A percentile compares a stretch with the other conserved stretches of the same genome.
These are phyloP conservation scores for Percina caprodes DNA, from an alignment of 2,113 vertebrate genomes.

Conservation along the genomic window DNA sequence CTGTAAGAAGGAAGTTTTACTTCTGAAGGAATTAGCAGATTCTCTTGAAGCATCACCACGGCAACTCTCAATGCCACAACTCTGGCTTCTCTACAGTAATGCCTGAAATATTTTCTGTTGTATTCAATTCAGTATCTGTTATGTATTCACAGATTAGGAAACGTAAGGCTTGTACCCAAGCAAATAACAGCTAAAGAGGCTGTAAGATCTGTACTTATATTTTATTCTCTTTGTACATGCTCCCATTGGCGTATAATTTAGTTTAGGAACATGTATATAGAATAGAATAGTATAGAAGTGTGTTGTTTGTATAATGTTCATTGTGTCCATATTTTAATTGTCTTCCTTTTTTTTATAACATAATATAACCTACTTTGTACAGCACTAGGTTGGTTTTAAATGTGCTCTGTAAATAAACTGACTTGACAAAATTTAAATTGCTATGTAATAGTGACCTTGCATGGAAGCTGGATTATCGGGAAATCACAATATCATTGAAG, in stretches of 20 bases:
- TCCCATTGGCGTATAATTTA: too few species aligned
- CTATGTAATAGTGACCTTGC: neutral
- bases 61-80: neutral
- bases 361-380: too few species aligned
- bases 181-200: neutral
- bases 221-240: too few species aligned
- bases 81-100: conserved; percentile 26
- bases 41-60: conserved; percentile 50
- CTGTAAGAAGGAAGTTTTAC: neutral
- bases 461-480: too few species aligned
- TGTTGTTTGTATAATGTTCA: too few species aligned
- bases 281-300: too few species aligned
- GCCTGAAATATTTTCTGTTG: conserved; percentile 35
- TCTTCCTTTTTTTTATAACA: too few species aligned
- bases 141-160: neutral
- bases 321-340: too few species aligned
- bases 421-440: neutral
- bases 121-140: neutral
- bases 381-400: too few species aligned
- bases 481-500: too few species aligned
- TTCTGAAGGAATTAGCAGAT: conserved; percentile 19
- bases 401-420: too few species aligned
- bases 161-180: neutral
- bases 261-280: too few species aligned
- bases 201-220: neutral